A percentile compares a stretch with the other conserved stretches of the same genome.
Evolutionary conservation across 2,113 vertebrate genomes (phyloP).

Genomic region (Oncorhynchus gorbuscha): DNA sequence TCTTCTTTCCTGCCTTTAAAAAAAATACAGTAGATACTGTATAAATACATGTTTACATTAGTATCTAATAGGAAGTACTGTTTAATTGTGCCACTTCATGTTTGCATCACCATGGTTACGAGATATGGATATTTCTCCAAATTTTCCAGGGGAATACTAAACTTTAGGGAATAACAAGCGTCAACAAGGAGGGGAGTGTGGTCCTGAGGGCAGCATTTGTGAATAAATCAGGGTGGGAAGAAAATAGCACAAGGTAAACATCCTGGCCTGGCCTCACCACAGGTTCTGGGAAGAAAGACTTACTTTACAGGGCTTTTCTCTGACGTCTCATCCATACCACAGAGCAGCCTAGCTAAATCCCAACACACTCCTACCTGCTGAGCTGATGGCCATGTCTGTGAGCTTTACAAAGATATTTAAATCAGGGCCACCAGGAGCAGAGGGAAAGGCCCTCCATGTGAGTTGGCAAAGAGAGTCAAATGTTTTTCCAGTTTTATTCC

Average conservation of each 20-base stretch:
- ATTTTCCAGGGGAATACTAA: conserved; percentile 26
- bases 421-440: conserved; percentile 39
- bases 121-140: conserved; percentile 37
- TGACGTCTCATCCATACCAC: conserved; percentile 55
- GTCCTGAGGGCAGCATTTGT: conserved; percentile 13
- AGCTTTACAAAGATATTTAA: conserved; percentile 22
- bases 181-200: conserved; percentile 39
- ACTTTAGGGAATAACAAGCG: conserved; percentile 13
- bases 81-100: background rate
- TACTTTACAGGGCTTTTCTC: conserved; percentile 42
- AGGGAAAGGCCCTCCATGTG: conserved; percentile 39
- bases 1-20: too few relatives aligned
- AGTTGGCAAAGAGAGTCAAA: conserved; percentile 33
- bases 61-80: background rate
- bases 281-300: conserved; percentile 39
- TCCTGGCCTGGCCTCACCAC: conserved; percentile 39
- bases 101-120: background rate
- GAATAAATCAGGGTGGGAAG: conserved; percentile 24
- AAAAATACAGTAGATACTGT: too few relatives aligned
- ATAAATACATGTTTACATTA: background rate
- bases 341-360: conserved; percentile 39
- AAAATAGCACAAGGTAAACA: conserved; percentile 41
- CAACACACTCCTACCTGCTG: conserved; percentile 52
- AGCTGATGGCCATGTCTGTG: conserved; percentile 39
- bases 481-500: conserved; percentile 17